Evolutionary conservation across 2,797 vertebrate species (phyloP).

Genomic region (Crocidura indochinensis): DNA sequence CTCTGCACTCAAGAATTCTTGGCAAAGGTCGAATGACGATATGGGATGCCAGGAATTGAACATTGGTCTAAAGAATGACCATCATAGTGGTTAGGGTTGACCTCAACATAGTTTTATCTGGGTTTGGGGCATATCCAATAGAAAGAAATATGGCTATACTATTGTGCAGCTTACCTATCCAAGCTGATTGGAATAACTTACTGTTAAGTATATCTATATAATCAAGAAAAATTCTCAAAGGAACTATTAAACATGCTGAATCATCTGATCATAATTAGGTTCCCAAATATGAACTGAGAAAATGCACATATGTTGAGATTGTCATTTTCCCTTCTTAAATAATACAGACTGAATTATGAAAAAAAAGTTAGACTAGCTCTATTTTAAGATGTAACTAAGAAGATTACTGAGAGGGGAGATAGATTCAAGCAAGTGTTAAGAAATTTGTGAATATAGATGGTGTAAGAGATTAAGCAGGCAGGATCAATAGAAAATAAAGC

Average conservation of each 20-base stretch:
- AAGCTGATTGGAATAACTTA: conserved; percentile 8
- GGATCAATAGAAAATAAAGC: conserved; percentile 35
- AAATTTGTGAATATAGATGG: conserved; percentile 65
- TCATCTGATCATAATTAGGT: conserved; percentile 45
- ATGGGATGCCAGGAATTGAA: too few species aligned
- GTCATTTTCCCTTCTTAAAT: conserved; percentile 21
- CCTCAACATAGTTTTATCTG: not conserved
- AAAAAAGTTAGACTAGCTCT: conserved; percentile 11
- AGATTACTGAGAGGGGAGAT: conserved; percentile 18
- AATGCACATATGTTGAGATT: not conserved
- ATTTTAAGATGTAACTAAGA: conserved; percentile 5
- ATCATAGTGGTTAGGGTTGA: not conserved
- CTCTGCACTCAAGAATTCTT: not conserved
- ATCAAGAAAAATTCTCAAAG: conserved; percentile 42
- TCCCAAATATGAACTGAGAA: not conserved
- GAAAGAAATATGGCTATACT: not conserved
- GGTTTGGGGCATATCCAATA: not conserved
- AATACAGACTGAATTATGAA: conserved; percentile 36
- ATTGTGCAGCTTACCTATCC: conserved; percentile 23
- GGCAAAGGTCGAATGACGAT: too few species aligned
- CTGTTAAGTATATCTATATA: conserved; percentile 28
- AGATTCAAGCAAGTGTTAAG: conserved; percentile 41
- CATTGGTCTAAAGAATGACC: not conserved
- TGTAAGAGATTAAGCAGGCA: conserved; percentile 51
- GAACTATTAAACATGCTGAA: not conserved